A percentile compares a stretch with the other conserved stretches of the same genome.
Evolutionary conservation across 2,888 invertebrate species (phyloP).

Genomic region (Lathronympha strigana): DNA sequence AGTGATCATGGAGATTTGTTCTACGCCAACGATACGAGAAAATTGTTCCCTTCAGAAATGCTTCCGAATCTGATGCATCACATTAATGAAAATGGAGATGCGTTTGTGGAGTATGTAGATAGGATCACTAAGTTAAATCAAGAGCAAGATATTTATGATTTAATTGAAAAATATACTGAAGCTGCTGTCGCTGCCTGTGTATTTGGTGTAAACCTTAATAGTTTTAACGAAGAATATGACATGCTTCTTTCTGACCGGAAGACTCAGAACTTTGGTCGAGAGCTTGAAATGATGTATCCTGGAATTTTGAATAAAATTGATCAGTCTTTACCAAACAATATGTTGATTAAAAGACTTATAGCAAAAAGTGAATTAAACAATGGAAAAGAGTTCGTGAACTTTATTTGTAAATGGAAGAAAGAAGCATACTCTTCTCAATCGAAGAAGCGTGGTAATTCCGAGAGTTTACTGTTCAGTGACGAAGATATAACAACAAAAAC

Average conservation of each 20-base stretch:
- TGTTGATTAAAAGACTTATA: no score
- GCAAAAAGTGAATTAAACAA: conserved; percentile 2
- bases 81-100: conserved; percentile 12
- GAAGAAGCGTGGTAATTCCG: neutral
- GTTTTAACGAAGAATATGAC: conserved; percentile 1
- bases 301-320: conserved; percentile 9
- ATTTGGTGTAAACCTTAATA: conserved; percentile 40
- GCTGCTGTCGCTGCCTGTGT: conserved; percentile 41
- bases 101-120: conserved; percentile 18
- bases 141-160: conserved; percentile 4
- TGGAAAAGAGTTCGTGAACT: conserved; percentile 27
- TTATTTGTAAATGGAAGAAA: conserved; percentile 14
- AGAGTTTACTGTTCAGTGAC: neutral
- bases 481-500: conserved; percentile 12
- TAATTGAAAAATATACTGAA: conserved; percentile 22
- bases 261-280: neutral
- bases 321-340: neutral
- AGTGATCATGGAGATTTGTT: conserved; percentile 39
- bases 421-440: neutral
- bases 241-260: neutral
- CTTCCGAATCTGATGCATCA: conserved; percentile 42
- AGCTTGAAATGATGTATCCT: conserved; percentile 25
- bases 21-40: conserved; percentile 32
- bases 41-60: conserved; percentile 42
- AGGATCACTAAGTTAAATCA: neutral